A percentile compares a stretch with the other conserved stretches of the same genome.
phyloP scores from a whole-genome alignment of 2,113 vertebrate species.

The Cyprichromis sp. region DNA sequence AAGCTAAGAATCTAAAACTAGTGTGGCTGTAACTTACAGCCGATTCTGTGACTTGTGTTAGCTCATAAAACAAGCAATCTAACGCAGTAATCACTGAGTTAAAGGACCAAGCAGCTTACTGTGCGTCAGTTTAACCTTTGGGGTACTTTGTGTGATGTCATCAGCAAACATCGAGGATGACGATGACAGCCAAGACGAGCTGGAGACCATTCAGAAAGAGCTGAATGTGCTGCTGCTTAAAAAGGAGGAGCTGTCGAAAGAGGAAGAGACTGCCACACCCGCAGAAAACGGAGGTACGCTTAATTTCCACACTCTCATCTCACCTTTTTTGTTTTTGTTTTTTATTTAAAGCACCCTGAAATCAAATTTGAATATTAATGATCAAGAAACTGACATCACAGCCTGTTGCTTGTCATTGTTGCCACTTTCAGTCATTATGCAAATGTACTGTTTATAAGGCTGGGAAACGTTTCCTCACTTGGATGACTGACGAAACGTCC shows the following conservation, averaged over 20 bases:
- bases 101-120: neutral
- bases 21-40: neutral
- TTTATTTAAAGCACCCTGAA: neutral
- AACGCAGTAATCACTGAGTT: neutral
- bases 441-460: neutral
- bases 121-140: neutral
- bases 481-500: neutral
- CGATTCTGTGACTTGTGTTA: neutral
- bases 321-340: neutral
- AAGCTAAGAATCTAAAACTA: neutral
- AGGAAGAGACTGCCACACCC: fast-evolving
- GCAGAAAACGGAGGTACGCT: neutral
- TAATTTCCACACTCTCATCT: neutral
- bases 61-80: neutral
- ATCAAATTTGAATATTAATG: neutral
- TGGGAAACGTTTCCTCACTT: neutral
- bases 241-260: neutral
- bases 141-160: neutral
- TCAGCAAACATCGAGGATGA: neutral
- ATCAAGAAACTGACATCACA: neutral
- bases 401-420: neutral
- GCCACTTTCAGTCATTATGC: neutral
- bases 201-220: slow-evolving; percentile 43
- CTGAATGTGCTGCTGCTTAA: slow-evolving; percentile 11
- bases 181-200: slow-evolving; percentile 1